These are phyloP conservation scores for Pomatostomus ruficeps DNA, from an alignment of 2,113 vertebrate species.

Conservation along the genomic window DNA sequence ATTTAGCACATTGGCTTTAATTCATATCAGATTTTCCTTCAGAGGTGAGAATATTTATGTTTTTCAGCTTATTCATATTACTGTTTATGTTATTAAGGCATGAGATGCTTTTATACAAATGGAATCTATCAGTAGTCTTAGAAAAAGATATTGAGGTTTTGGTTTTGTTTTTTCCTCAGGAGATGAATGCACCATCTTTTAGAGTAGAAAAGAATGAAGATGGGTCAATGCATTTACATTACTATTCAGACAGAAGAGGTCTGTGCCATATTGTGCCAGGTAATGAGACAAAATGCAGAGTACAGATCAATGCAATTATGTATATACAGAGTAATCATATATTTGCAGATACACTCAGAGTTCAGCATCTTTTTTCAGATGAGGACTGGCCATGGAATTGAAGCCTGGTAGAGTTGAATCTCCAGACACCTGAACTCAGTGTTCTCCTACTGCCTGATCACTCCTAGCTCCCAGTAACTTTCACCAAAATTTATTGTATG, in stretches of 20 bases:
- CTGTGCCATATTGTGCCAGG: slow-evolving; percentile 77
- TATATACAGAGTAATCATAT: background rate
- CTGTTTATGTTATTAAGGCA: background rate
- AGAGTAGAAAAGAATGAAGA: slow-evolving; percentile 77
- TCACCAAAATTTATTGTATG: background rate
- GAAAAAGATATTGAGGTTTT: background rate
- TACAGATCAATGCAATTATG: background rate
- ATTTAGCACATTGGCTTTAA: background rate
- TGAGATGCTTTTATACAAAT: background rate
- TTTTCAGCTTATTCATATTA: background rate
- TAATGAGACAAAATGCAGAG: background rate
- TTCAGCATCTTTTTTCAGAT: background rate
- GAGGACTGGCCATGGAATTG: background rate
- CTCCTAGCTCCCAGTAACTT: background rate
- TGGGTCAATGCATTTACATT: slow-evolving; percentile 72
- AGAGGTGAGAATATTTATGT: background rate
- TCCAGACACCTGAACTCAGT: background rate
- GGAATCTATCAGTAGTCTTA: background rate
- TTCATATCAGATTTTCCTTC: background rate
- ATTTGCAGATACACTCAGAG: background rate
- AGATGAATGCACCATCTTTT: slow-evolving; percentile 78
- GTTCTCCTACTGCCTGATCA: background rate
- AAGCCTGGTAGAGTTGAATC: background rate
- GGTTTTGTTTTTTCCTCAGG: slow-evolving; percentile 32
- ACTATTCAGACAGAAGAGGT: slow-evolving; percentile 77